A percentile compares a stretch with the other conserved stretches of the same genome.
Evolutionary conservation across 2,888 invertebrate species (phyloP).

Genomic region (Aspidiotus destructor): DNA sequence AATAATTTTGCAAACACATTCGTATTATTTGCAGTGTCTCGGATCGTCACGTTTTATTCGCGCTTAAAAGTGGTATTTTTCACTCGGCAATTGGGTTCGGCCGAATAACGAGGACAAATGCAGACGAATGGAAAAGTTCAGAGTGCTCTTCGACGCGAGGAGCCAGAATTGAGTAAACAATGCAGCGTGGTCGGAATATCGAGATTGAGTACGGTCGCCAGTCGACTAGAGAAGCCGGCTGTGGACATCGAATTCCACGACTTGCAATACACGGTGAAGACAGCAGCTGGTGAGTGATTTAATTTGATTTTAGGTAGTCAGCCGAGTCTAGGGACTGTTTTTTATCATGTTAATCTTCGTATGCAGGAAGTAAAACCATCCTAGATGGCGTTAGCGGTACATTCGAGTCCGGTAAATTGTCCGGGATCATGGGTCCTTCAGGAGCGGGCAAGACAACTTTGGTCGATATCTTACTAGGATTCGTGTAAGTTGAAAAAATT

Average conservation of each 20-base stretch:
- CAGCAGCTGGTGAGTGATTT: constrained; percentile 25
- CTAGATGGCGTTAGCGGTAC: constrained; percentile 61
- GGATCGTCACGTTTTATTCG: too few relatives aligned
- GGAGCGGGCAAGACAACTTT: constrained; percentile 83
- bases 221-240: constrained; percentile 51
- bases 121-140: too few relatives aligned
- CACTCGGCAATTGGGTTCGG: too few relatives aligned
- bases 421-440: constrained; percentile 88
- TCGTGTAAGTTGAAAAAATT: constrained; percentile 49
- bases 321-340: background rate
- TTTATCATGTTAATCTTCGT: background rate
- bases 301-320: background rate
- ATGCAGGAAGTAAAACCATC: constrained; percentile 56
- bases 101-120: too few relatives aligned
- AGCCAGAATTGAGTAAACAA: too few relatives aligned
- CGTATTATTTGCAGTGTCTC: too few relatives aligned
- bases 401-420: constrained; percentile 65
- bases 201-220: constrained; percentile 47
- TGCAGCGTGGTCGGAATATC: too few relatives aligned
- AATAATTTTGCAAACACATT: too few relatives aligned
- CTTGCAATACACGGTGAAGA: constrained; percentile 45
- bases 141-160: too few relatives aligned
- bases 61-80: too few relatives aligned
- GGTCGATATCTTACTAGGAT: constrained; percentile 82
- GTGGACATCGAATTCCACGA: constrained; percentile 53